Evolutionary conservation across 2,888 invertebrate genomes (phyloP).

Genomic region (Holacanthella duospinosa): DNA sequence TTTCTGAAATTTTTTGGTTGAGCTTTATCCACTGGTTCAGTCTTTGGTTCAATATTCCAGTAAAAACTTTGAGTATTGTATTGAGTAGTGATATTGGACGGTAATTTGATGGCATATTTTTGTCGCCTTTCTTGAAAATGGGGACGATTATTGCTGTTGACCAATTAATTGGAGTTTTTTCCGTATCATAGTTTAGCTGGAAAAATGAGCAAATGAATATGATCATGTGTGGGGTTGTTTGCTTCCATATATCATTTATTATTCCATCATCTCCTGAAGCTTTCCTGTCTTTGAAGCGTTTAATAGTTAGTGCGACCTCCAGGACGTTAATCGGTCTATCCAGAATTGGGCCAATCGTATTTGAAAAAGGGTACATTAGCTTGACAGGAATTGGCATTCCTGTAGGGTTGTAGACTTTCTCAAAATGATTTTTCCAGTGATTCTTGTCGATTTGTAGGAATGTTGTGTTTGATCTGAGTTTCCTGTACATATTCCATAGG

Average conservation of each 20-base stretch:
- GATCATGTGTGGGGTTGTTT: not conserved
- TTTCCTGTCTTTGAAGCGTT: not conserved
- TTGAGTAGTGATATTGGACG: slow-evolving; percentile 22
- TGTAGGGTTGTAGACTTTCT: too few species aligned
- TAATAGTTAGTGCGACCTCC: too few species aligned
- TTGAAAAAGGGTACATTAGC: too few species aligned
- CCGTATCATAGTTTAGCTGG: not conserved
- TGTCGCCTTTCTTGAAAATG: slow-evolving; percentile 29
- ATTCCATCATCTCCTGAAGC: not conserved
- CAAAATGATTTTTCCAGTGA: too few species aligned
- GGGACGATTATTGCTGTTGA: slow-evolving; percentile 20
- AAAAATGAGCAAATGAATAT: not conserved
- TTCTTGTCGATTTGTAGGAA: too few species aligned
- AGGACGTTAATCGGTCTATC: too few species aligned
- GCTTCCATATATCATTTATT: not conserved
- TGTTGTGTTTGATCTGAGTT: too few species aligned
- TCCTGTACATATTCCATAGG: too few species aligned
- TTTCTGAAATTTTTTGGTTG: slow-evolving; percentile 28
- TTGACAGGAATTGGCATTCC: too few species aligned
- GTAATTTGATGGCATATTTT: slow-evolving; percentile 21
- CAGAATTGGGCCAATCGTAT: too few species aligned
- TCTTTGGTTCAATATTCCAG: slow-evolving; percentile 19
- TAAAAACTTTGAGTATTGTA: slow-evolving; percentile 26
- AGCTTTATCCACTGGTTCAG: slow-evolving; percentile 24
- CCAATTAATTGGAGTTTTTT: slow-evolving; percentile 1